Evolutionary conservation across 2,113 vertebrate genomes (phyloP).

Genomic region (Haemorhous mexicanus): DNA sequence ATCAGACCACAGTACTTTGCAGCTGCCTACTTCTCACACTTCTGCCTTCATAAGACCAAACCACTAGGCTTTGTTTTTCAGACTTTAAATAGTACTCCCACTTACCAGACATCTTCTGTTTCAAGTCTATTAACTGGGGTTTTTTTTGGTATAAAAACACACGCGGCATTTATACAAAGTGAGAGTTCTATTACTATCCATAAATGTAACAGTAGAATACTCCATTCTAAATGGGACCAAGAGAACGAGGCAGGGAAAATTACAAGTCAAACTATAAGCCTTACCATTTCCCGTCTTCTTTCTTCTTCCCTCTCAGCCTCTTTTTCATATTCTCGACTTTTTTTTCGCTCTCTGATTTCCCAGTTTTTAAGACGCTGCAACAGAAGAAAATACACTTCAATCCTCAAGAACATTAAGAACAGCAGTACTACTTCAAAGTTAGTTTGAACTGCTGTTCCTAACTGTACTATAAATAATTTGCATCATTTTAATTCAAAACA

Average conservation of each 20-base stretch:
- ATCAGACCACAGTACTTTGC: not conserved
- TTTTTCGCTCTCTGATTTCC: slow-evolving; percentile 97
- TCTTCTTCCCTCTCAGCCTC: slow-evolving; percentile 94
- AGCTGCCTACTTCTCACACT: not conserved
- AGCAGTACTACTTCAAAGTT: not conserved
- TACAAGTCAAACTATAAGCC: not conserved
- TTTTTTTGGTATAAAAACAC: not conserved
- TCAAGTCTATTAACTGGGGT: not conserved
- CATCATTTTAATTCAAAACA: not conserved
- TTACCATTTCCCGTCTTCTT: slow-evolving; percentile 92
- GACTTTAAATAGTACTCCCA: not conserved
- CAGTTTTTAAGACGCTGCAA: slow-evolving; percentile 95
- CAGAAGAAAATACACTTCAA: not conserved
- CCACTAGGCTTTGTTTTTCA: not conserved
- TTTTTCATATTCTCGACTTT: slow-evolving; percentile 93
- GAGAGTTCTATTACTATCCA: not conserved
- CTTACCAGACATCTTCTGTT: not conserved
- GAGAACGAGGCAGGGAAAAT: not conserved
- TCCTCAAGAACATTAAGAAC: not conserved
- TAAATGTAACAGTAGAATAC: not conserved
- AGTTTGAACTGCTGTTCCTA: not conserved
- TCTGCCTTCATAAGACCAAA: not conserved
- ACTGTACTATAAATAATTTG: not conserved
- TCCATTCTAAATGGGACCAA: not conserved
- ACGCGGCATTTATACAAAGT: not conserved